These are phyloP conservation scores for Caretta caretta DNA, from an alignment of 2,113 vertebrate species.

Conservation along the genomic window DNA sequence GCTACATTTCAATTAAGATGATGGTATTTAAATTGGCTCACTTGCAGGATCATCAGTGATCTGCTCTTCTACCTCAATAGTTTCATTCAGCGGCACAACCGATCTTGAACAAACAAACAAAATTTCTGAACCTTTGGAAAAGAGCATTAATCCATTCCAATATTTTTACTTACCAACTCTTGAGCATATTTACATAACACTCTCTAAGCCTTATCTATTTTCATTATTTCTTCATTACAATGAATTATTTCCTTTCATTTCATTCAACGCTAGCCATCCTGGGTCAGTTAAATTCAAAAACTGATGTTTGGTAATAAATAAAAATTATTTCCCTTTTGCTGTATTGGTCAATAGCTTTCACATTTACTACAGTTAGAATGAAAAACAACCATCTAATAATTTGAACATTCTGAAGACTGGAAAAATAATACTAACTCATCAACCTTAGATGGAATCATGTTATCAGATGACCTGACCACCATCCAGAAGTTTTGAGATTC, in stretches of 20 bases:
- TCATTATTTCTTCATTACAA: not conserved
- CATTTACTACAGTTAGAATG: not conserved
- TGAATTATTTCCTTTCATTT: not conserved
- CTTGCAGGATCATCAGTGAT: not conserved
- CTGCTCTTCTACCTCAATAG: not conserved
- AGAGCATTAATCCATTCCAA: not conserved
- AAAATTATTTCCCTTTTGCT: slow-evolving; percentile 53
- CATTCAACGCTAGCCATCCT: not conserved
- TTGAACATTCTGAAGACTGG: not conserved
- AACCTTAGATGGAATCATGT: slow-evolving; percentile 21
- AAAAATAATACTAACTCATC: not conserved
- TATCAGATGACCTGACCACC: slow-evolving; percentile 12
- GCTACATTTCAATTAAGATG: not conserved
- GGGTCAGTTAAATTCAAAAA: not conserved
- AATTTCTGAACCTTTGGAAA: not conserved
- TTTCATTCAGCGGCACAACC: not conserved
- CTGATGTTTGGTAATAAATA: slow-evolving; percentile 55
- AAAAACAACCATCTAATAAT: slow-evolving; percentile 22
- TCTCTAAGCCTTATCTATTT: not conserved
- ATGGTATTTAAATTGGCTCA: not conserved
- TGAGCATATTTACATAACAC: not conserved
- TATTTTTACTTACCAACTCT: not conserved
- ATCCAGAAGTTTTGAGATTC: slow-evolving; percentile 18
- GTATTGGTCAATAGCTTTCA: slow-evolving; percentile 42
- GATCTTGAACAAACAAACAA: not conserved